These are phyloP conservation scores for Conops quadrifasciatus DNA, from an alignment of 2,888 invertebrate genomes.

Conservation along the genomic window DNA sequence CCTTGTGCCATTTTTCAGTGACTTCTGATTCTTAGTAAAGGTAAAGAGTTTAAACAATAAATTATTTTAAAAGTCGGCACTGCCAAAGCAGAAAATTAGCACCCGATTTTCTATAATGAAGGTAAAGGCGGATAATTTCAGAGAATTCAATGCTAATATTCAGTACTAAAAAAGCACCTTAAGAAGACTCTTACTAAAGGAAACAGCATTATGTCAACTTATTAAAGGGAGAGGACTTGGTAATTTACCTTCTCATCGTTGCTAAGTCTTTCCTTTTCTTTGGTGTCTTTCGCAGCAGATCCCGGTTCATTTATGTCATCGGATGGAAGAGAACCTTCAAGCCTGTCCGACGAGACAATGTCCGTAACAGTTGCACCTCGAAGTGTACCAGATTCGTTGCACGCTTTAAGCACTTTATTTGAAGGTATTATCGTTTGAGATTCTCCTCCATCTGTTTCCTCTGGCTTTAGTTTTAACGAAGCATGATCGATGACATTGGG, in stretches of 20 bases:
- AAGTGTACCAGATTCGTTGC: not conserved
- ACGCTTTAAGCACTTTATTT: not conserved
- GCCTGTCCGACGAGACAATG: not conserved
- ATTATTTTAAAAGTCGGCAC: too few species aligned
- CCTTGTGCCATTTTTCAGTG: too few species aligned
- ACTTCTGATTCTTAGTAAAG: too few species aligned
- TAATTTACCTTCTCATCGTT: not conserved
- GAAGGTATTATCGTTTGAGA: not conserved
- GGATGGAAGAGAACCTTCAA: not conserved
- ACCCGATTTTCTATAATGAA: too few species aligned
- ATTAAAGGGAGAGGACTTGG: not conserved
- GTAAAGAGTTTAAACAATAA: too few species aligned
- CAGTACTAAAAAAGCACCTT: too few species aligned
- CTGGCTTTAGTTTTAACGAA: not conserved
- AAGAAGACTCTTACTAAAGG: too few species aligned
- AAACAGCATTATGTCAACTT: too few species aligned
- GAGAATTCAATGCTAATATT: too few species aligned
- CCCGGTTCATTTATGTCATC: constrained; percentile 27
- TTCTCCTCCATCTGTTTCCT: not conserved
- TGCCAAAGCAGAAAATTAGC: too few species aligned
- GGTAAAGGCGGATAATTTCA: too few species aligned
- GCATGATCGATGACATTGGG: not conserved
- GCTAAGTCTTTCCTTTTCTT: constrained; percentile 21
- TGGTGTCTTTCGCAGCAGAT: constrained; percentile 33
- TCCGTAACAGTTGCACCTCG: constrained; percentile 4